Conservation (phyloP, 2,888 invertebrate species). For the Schizaphis graminum region DNA sequence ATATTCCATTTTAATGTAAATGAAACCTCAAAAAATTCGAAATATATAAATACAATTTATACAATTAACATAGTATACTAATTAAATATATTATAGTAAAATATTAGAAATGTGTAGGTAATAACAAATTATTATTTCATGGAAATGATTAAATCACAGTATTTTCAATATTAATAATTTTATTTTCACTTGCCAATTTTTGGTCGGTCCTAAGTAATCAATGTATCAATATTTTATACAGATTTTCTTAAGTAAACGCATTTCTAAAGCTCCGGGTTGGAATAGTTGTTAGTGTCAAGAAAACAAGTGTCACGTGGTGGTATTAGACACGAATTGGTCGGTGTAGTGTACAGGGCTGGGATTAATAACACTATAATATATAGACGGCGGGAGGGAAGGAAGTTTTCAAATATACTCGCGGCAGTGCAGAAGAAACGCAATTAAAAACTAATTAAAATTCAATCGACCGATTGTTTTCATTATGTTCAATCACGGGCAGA, state of each 20-base stretch:
- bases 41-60: background rate
- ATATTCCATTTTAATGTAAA: background rate
- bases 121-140: background rate
- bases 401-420: conserved; percentile 52
- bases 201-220: conserved; percentile 17
- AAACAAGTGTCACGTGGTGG: conserved; percentile 55
- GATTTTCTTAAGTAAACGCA: background rate
- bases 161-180: background rate
- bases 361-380: conserved; percentile 41
- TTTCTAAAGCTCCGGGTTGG: background rate
- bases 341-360: background rate
- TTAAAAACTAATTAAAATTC: conserved; percentile 66
- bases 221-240: background rate
- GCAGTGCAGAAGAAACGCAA: conserved; percentile 62
- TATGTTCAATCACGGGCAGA: conserved; percentile 61
- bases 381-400: background rate
- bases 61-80: background rate
- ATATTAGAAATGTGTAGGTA: background rate
- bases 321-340: conserved; percentile 37
- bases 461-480: conserved; percentile 66
- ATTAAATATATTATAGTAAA: background rate
- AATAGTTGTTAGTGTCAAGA: conserved; percentile 57
- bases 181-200: background rate
- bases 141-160: background rate
- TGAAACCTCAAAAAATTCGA: background rate